Evolutionary conservation across 2,888 invertebrate genomes (phyloP), one percentile per base, ranked within the genome.

Genomic region (Oscheius sp.): DNA sequence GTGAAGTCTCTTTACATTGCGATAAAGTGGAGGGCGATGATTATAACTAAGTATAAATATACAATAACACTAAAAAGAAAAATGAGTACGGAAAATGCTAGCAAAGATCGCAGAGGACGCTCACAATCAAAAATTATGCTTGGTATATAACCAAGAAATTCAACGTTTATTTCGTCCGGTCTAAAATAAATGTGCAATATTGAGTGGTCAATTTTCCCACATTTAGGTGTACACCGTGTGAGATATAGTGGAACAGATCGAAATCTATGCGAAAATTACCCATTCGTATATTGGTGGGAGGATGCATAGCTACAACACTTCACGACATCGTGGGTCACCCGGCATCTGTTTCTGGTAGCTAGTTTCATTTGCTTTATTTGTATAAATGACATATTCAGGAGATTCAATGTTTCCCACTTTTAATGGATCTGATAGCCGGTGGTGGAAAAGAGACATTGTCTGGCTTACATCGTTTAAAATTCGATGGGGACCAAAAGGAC

Each of bases 291-390:
- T 59, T 72, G 12, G 72, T 82, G 9, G 79, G 80, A 21, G 72
- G 74, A 53, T 82, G 82, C 56, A 75, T 74, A 2, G 61, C 77
- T 1, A 53, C 76, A 35, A 81, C 82, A 13, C 74, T 78, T 64
- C 73, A 73, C 43, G 82, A 82, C 56, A 52, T 56, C 5, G 52
- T 82, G 27, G 82, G 82, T 12, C 74, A 82, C 69, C 82, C 82
- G 18, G 82, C 82, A n/a, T 55, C 56, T 18, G 77, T 82, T 55
- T 16, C 64, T 35, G 78, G 81, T 9, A 49, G 23, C 25, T 64
- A 9, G 2, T n/a, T 46, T 16, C 25, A 58, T 29, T 9, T 58
- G 25, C 27, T 27, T 23, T 18, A 29, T 35, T 5, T 49, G 13
- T 18, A 49, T 49, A 21, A 35, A 58, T n/a, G n/a, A n/a, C n/a